A percentile compares a stretch with the other conserved stretches of the same genome.
Conservation (phyloP, 2,113 vertebrate genomes). For the Symphodus melops region DNA sequence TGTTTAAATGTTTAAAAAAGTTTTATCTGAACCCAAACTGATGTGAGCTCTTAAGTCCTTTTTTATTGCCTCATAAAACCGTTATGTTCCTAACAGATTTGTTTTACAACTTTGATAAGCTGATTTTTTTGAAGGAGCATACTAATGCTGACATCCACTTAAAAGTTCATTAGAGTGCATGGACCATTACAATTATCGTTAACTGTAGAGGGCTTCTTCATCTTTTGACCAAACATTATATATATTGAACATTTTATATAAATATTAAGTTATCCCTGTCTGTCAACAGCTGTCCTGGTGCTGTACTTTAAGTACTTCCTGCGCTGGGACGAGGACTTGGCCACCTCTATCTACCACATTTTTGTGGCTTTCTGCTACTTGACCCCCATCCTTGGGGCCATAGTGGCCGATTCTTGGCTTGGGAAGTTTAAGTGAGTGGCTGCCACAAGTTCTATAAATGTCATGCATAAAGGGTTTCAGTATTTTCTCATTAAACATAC, state of each 20-base stretch:
- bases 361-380: conserved; percentile 96
- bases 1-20: too few relatives aligned
- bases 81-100: not conserved
- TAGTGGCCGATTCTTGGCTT: conserved; percentile 95
- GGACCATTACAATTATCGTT: not conserved
- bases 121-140: too few relatives aligned
- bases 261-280: not conserved
- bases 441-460: not conserved
- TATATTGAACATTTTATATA: not conserved
- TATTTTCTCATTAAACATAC: not conserved
- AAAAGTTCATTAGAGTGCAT: too few relatives aligned
- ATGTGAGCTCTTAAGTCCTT: too few relatives aligned
- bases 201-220: not conserved
- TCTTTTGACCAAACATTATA: not conserved
- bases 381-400: conserved; percentile 91
- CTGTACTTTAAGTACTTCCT: conserved; percentile 93
- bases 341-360: conserved; percentile 92
- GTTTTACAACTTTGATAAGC: too few relatives aligned
- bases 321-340: conserved; percentile 86
- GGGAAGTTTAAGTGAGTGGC: conserved; percentile 95
- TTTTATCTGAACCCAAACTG: too few relatives aligned
- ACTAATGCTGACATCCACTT: too few relatives aligned
- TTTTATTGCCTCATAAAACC: not conserved
- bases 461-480: not conserved
- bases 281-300: conserved; percentile 88